Evolutionary conservation across 2,888 invertebrate species (phyloP).

Genomic region (Mesorhabditis belari): DNA sequence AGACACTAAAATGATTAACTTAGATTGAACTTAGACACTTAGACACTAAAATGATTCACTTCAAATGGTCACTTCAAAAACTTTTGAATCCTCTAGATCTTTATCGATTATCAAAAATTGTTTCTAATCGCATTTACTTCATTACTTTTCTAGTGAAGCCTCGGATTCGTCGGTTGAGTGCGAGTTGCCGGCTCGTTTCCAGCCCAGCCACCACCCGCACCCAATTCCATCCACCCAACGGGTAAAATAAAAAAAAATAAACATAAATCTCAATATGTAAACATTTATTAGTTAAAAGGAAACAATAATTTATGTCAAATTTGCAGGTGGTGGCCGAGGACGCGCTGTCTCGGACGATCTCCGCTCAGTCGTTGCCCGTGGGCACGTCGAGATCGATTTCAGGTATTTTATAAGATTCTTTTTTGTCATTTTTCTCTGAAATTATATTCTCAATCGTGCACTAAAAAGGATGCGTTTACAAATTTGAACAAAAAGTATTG

Average conservation of each 20-base stretch:
- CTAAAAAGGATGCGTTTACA: too few species aligned
- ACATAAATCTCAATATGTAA: too few species aligned
- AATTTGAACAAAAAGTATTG: not conserved
- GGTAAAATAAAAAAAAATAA: not conserved
- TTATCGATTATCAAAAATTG: too few species aligned
- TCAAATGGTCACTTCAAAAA: too few species aligned
- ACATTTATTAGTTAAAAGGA: not conserved
- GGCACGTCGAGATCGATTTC: constrained; percentile 3
- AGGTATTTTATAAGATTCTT: constrained; percentile 1
- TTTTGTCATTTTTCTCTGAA: too few species aligned
- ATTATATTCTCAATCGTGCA: too few species aligned
- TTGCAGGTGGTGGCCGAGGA: constrained; percentile 4
- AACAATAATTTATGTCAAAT: not conserved
- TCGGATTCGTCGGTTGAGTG: not conserved
- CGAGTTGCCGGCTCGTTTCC: not conserved
- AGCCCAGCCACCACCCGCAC: not conserved
- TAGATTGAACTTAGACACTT: too few species aligned
- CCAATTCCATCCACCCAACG: not conserved
- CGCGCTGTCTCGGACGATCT: constrained; percentile 24
- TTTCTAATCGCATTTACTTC: too few species aligned
- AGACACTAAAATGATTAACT: too few species aligned
- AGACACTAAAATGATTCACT: too few species aligned
- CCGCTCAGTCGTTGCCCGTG: constrained; percentile 37
- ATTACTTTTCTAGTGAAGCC: not conserved
- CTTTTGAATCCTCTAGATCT: too few species aligned